These are phyloP conservation scores for Solea senegalensis DNA, from an alignment of 2,113 vertebrate genomes.

Conservation along the genomic window DNA sequence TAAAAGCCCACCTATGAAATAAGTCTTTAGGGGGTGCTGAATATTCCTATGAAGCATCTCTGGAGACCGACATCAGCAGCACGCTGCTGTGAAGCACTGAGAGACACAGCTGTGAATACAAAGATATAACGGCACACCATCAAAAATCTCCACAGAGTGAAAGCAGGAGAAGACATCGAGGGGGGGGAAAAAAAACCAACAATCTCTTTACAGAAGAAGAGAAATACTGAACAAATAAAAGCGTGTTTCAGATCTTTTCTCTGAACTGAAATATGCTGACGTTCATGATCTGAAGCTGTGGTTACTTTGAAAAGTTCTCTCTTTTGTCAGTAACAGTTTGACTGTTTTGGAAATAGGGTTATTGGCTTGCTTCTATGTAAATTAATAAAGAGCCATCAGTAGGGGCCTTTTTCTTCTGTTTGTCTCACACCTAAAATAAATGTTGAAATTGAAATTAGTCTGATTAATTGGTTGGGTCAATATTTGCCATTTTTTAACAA, in stretches of 20 bases:
- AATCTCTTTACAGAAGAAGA: constrained; percentile 28
- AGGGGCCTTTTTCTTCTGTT: no score
- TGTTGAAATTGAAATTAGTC: no score
- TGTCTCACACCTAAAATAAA: no score
- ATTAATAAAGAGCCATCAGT: no score
- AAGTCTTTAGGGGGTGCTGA: constrained; percentile 64
- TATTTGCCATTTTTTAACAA: no score
- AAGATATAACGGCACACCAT: constrained; percentile 61
- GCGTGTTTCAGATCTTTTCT: constrained; percentile 12
- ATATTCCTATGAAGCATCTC: constrained; percentile 64
- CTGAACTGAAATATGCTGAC: constrained; percentile 16
- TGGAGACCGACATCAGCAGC: constrained; percentile 59
- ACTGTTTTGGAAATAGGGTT: not conserved
- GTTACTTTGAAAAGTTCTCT: not conserved
- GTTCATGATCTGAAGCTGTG: constrained; percentile 5
- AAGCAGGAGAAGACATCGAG: constrained; percentile 46
- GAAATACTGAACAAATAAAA: constrained; percentile 21
- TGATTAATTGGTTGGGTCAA: no score
- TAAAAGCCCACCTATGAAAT: constrained; percentile 68
- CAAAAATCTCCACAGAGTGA: constrained; percentile 59
- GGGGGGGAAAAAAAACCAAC: constrained; percentile 20
- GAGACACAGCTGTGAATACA: constrained; percentile 64
- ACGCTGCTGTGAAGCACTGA: constrained; percentile 48
- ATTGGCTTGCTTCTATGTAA: not conserved
- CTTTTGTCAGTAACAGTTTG: constrained; percentile 1